Percentiles rank a stretch among this genome's conserved stretches.
These are phyloP conservation scores for Bombus affinis DNA, from an alignment of 1,140 invertebrate genomes.

Conservation along the genomic window DNA sequence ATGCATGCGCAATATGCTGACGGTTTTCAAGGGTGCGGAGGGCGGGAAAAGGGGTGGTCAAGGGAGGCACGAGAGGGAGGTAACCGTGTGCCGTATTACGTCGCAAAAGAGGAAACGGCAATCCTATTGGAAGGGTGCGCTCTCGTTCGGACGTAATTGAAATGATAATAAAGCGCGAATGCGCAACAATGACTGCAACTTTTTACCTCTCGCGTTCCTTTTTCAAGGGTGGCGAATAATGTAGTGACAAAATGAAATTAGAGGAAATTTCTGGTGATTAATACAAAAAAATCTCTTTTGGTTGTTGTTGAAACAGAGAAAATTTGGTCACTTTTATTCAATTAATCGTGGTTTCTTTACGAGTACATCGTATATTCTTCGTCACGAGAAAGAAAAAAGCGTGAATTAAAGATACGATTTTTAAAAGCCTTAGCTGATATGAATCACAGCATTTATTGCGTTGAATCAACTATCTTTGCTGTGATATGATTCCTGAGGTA, in stretches of 20 bases:
- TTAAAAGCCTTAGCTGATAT: no score
- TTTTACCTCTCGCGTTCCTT: background rate
- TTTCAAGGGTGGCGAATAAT: background rate
- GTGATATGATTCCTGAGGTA: no score
- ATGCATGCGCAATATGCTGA: constrained; percentile 82
- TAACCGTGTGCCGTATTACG: constrained; percentile 31
- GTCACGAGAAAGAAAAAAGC: no score
- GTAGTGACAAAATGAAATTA: background rate
- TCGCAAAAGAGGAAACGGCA: constrained; percentile 52
- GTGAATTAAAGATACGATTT: no score
- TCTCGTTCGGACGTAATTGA: constrained; percentile 70
- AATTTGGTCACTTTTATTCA: no score
- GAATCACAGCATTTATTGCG: no score
- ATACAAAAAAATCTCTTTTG: background rate
- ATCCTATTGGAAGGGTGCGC: constrained; percentile 53
- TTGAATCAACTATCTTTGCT: no score
- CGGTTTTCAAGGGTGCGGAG: constrained; percentile 61
- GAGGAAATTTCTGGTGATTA: background rate
- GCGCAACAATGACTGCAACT: constrained; percentile 67
- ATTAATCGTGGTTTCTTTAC: no score
- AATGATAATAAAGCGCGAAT: constrained; percentile 78
- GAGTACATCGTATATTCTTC: no score
- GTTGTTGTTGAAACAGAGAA: no score
- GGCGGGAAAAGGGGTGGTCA: background rate
- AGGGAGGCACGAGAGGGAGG: background rate